Evolutionary conservation across 1,140 invertebrate species (phyloP).

Genomic region (Oedothorax gibbosus): DNA sequence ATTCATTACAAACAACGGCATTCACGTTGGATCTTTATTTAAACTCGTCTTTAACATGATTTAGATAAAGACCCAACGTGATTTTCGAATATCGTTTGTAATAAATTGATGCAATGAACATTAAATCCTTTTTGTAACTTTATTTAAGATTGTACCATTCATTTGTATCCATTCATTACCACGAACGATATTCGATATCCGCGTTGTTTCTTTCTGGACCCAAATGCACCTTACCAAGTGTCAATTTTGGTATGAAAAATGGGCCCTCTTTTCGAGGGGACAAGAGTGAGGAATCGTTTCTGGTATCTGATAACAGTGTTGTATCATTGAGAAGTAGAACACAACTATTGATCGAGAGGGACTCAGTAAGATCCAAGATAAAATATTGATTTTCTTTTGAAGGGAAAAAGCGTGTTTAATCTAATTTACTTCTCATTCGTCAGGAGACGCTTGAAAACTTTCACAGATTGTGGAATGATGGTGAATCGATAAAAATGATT

Average conservation of each 20-base stretch:
- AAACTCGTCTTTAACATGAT: no score
- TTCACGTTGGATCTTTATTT: no score
- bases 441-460: not conserved
- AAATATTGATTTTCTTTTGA: slow-evolving; percentile 38
- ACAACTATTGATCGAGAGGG: slow-evolving; percentile 20
- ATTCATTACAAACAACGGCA: no score
- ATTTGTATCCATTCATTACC: no score
- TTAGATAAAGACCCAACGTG: no score
- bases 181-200: no score
- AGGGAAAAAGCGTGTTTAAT: slow-evolving; percentile 34
- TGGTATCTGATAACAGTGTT: not conserved
- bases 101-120: not conserved
- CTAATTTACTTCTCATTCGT: slow-evolving; percentile 4
- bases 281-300: slow-evolving; percentile 11
- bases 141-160: no score
- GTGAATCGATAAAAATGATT: no score
- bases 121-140: not conserved
- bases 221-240: no score
- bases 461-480: not conserved
- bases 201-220: no score
- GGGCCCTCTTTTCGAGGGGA: not conserved
- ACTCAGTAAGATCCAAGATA: not conserved
- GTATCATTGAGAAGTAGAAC: slow-evolving; percentile 19
- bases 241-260: slow-evolving; percentile 15
- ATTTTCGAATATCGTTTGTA: not conserved